These are phyloP conservation scores for Poeciliopsis paucimaculata DNA, from an alignment of 2,797 vertebrate genomes.

Conservation along the genomic window DNA sequence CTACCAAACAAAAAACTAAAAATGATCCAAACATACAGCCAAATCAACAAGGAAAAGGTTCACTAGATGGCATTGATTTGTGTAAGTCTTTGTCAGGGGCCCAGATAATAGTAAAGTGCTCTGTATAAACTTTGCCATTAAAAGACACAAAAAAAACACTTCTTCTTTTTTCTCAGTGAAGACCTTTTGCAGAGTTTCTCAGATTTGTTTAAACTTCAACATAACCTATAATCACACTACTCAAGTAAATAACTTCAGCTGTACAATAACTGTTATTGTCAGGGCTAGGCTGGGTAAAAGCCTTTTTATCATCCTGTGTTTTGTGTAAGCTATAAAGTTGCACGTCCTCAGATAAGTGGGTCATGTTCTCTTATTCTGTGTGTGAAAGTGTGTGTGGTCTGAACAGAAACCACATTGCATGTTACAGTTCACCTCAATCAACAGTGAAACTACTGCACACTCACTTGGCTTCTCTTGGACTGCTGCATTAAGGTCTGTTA, in stretches of 20 bases:
- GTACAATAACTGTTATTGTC: conserved; percentile 48
- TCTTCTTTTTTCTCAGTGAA: conserved; percentile 20
- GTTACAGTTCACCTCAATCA: conserved; percentile 61
- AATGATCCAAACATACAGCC: not conserved
- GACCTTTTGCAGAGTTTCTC: conserved; percentile 24
- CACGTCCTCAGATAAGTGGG: conserved; percentile 70
- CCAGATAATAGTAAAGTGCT: not conserved
- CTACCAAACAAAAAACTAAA: not conserved
- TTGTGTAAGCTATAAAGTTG: conserved; percentile 61
- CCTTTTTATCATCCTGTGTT: conserved; percentile 57
- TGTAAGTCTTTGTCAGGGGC: not conserved
- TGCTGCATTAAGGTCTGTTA: conserved; percentile 31
- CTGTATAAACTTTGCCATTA: not conserved
- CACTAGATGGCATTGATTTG: not conserved
- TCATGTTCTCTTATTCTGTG: conserved; percentile 66
- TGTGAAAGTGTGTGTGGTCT: conserved; percentile 49
- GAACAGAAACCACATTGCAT: conserved; percentile 66
- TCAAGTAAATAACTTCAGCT: conserved; percentile 50
- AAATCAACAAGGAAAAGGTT: not conserved
- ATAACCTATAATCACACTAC: conserved; percentile 51
- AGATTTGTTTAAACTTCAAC: conserved; percentile 45
- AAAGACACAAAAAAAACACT: conserved; percentile 2
- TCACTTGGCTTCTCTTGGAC: conserved; percentile 20
- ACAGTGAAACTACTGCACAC: conserved; percentile 58
- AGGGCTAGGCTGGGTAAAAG: conserved; percentile 50